Base-by-base conservation (phyloP, 2,797 vertebrate species). In the Pipistrellus pipistrellus region DNA sequence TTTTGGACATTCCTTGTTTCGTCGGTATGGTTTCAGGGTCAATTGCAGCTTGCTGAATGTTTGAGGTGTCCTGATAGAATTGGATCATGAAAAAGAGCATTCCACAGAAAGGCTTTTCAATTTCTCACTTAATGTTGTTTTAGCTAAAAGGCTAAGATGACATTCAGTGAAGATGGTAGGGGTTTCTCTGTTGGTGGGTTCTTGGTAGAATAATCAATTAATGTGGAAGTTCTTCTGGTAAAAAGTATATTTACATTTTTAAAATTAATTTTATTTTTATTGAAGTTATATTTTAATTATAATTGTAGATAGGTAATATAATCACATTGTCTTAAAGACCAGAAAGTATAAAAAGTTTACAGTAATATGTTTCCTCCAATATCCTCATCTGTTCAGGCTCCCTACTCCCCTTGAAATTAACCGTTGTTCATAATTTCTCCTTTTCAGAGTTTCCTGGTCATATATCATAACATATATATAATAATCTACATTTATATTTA, bases 231-330 rank as follows among this genome's bases (percentile, higher is more conserved):
- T 23, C 18, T 90, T 86, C n/a, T 64, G 20, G 25, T 96, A 53
- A 88, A 87, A 71, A 44, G 5, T 77, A 72, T 76, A 86, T 71
- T 83, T 57, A 48, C 23, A 90, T 18, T 48, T 86, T 85, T 75
- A 41, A 21, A 76, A 23, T 90, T 90, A 9, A 41, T 17, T 62
- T 83, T 27, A 71, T 88, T 82, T 89, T 92, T 83, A 72, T 77
- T 77, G 6, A 68, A 69, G 68, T 81, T 20, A 81, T 81, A 81
- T 51, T 77, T 86, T 90, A 57, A 78, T 84, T 72, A 72, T 94
- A 72, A 85, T 59, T 38, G 4, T 46, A 0, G 20, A 78, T 85
- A 66, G 72, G 25, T 84, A 46, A 78, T 77, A 66, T n/a, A 77
- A 83, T 55, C n/a, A 73, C 11, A 93, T 77, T 59, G 51, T 57